Evolutionary conservation across 2,888 invertebrate genomes (phyloP), one percentile per base, ranked within the genome.

Genomic region (Anagyrus pseudococci): DNA sequence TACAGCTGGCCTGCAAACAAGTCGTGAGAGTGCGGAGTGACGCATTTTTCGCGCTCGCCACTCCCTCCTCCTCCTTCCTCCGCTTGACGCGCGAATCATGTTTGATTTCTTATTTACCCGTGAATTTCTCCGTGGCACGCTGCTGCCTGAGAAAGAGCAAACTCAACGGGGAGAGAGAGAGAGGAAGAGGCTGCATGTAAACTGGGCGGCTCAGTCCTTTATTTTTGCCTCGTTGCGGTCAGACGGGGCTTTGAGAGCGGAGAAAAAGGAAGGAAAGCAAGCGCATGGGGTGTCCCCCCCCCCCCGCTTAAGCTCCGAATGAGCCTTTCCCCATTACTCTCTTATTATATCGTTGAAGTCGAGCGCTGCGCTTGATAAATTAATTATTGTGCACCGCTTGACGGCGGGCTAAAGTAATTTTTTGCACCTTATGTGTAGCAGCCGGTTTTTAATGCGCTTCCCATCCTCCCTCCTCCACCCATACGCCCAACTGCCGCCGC

Each of bases 21-120:
- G 56, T 47, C 56, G 26, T n/a, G 48, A 20, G 55, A 20, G 48
- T 6, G 25, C 46, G 19, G 55, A 20, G 48, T 6, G 25, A 29
- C 48, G 48, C 20, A 49, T 41, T 49, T 57, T 49, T 48, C 25
- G 10, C n/a, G 41, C 8, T 15, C 22, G 40, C 44, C 2, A 20
- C 25, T 19, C 25, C 29, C 48, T 37, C 33, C n/a, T 41, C 4
- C 41, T 41, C 41, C n/a, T 17, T 15, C n/a, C n/a, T n/a, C n/a
- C n/a, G n/a, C n/a, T n/a, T n/a, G 25, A 33, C 25, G 26, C 10
- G 37, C 20, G 47, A 6, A 1, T 3, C 19, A n/a, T 10, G 37
- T 40, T 59, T 59, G 59, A 59, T 59, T 59, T 59, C 59, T 53
- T 53, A 53, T 59, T 59, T 59, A 59, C 20, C 53, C 46, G 29